Evolutionary conservation across 2,888 invertebrate genomes (phyloP).

Genomic region (Philhelius pedissequus): DNA sequence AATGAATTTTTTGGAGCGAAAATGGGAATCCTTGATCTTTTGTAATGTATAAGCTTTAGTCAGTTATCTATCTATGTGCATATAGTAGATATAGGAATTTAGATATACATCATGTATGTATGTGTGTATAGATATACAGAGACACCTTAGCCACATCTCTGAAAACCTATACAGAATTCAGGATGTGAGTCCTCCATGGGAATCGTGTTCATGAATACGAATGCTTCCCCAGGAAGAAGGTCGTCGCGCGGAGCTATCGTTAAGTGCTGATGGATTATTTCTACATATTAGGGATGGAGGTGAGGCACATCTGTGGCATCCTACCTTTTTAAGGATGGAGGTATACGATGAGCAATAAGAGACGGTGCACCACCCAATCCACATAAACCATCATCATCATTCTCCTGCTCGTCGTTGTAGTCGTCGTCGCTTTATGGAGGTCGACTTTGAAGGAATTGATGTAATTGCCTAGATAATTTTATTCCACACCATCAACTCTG

Average conservation of each 20-base stretch:
- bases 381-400: background rate
- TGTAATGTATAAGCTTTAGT: slow-evolving; percentile 56
- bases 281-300: slow-evolving; percentile 1
- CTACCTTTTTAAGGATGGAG: background rate
- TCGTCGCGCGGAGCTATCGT: slow-evolving; percentile 38
- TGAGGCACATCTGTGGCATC: background rate
- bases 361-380: background rate
- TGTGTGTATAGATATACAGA: no score
- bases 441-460: slow-evolving; percentile 53
- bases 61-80: background rate
- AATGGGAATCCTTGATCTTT: slow-evolving; percentile 68
- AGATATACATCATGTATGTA: no score
- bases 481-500: slow-evolving; percentile 43
- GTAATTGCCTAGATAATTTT: slow-evolving; percentile 68
- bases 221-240: slow-evolving; percentile 5
- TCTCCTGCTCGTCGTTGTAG: background rate
- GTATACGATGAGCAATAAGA: background rate
- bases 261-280: slow-evolving; percentile 65
- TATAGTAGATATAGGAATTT: no score
- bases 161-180: slow-evolving; percentile 16
- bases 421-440: slow-evolving; percentile 45
- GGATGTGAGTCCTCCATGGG: slow-evolving; percentile 41
- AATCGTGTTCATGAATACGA: slow-evolving; percentile 53
- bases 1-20: slow-evolving; percentile 68
- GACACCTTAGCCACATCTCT: no score